Base-by-base conservation (phyloP, 2,888 invertebrate species). In the Camponotus fellah region DNA sequence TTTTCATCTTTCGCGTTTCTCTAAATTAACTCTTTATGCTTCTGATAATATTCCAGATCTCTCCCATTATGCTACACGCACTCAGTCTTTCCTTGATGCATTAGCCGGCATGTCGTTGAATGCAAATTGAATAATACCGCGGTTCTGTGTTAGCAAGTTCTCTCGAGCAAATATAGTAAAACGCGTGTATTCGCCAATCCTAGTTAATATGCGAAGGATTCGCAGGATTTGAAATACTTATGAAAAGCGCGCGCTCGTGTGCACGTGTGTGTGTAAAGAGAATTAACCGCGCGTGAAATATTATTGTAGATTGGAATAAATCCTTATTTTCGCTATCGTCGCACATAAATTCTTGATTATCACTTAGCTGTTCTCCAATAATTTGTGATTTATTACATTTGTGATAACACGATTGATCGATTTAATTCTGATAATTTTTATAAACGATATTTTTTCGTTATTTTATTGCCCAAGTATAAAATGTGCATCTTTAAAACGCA, bases 81-180 rank as follows among this genome's bases (percentile, higher is more conserved):
- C 62, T 79, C 76, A 66, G 62, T 82, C 83, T 77, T 86, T 85
- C 86, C 84, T 87, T 84, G 82, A 83, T 64, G 82, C 86, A 83
- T 89, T 86, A 89, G 56, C 84, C 64, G 60, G 60, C 66, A 83
- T 81, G 85, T 81, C 77, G 87, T 82, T 76, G 85, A 86, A 89
- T 89, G 65, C 76, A 88, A 89, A 89, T 89, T 88, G 85, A 89
- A 89, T 89, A 89, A 87, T 77, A 81, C 62, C 58, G 17, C 40
- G 46, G 40, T 71, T 60, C 17, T 69, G 49, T 58, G 75, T 80
- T 86, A 89, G 89, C 34, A 60, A 86, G 74, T 90, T 89, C 83
- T 53, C 80, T 21, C 72, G 21, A 64, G 84, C 71, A 85, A 86
- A 87, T 85, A 83, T 71, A 80, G 37, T 86, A 84, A 90, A 87